These are phyloP conservation scores for Leptonema lineaticorne DNA, from an alignment of 1,140 invertebrate species.

Conservation along the genomic window DNA sequence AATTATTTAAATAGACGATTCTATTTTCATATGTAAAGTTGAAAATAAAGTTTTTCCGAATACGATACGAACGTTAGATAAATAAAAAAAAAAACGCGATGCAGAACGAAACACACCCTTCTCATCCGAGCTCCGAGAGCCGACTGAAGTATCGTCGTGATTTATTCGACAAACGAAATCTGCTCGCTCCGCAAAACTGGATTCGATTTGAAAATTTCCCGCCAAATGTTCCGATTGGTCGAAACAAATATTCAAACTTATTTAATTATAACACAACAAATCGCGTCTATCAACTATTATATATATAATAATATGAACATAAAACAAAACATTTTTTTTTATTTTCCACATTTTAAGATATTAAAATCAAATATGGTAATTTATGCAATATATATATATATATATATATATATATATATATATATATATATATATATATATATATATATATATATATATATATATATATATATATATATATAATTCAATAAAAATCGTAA, in stretches of 20 bases:
- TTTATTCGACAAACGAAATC: not conserved
- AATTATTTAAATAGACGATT: no score
- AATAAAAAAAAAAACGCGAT: not conserved
- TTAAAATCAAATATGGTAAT: no score
- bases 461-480: no score
- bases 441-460: no score
- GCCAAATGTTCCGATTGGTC: not conserved
- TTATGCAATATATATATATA: not conserved
- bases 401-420: not conserved
- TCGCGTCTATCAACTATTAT: no score
- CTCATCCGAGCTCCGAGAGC: not conserved
- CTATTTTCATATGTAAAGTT: no score
- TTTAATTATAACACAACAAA: no score
- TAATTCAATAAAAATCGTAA: no score
- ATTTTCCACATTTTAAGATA: no score
- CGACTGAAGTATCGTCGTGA: conserved; percentile 12
- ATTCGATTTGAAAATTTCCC: not conserved
- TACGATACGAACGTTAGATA: not conserved
- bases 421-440: not conserved
- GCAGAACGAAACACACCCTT: not conserved
- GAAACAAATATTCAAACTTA: no score
- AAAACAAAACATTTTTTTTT: no score
- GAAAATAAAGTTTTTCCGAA: not conserved
- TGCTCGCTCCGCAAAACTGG: not conserved
- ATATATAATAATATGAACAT: no score